Evolutionary conservation across 2,888 invertebrate species (phyloP), one percentile per base, ranked within the genome.

Genomic region (Adineta ricciae): DNA sequence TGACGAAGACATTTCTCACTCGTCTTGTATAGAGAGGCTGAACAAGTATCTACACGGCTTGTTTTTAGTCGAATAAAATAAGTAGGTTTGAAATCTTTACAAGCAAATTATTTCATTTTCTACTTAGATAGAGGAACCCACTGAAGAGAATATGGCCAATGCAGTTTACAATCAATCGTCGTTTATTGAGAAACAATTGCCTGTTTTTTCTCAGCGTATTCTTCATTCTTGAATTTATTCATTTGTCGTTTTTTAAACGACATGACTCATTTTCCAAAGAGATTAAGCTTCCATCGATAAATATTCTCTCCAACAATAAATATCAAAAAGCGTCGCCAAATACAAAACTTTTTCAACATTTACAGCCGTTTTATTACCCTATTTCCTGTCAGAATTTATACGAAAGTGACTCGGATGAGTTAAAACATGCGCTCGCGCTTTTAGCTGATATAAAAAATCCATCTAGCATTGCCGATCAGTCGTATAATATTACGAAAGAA

Each of bases 141-240:
- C 19, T 2, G n/a, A n/a, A 16, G 32, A 16, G 32, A 36, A 7
- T 64, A 64, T 64, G 64, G 64, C 41, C 19, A 78, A 78, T 78
- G 78, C 78, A 78, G n/a, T 78, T 78, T 78, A 41, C 41, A n/a
- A 24, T 78, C 41, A 78, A 78, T 78, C 41, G n/a, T 41, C 78
- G 78, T 41, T 78, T 78, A 78, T 78, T 78, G 19, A 78, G 41
- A 78, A 78, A 78, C 41, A 78, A 78, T 78, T 78, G 78, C 16
- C 21, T 78, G 24, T 78, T 78, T 0, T 78, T 78, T n/a, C 36
- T 78, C 4, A 9, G 19, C 3, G 1, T 14, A 78, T 78, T 78
- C 5, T 78, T 38, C 32, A 11, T 78, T 78, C 41, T 78, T 32
- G 24, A 78, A 78, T 78, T 41, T 41, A 11, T 78, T 24, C 24